Conservation (phyloP, 2,888 invertebrate genomes). For the Allacma fusca region DNA sequence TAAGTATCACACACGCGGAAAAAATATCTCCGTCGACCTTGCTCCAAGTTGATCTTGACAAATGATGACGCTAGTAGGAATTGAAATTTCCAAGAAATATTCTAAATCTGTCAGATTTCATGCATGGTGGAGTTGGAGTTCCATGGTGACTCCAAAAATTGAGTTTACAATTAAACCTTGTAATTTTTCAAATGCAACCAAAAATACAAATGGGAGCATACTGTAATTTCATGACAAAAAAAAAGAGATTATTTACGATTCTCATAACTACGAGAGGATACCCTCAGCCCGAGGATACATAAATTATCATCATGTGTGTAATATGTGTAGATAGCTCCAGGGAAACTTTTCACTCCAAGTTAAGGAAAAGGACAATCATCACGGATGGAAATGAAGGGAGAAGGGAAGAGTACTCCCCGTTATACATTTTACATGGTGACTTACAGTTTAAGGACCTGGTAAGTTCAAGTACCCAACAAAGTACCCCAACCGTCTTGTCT, state of each 20-base stretch:
- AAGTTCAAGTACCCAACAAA: constrained; percentile 8
- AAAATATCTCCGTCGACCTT: neutral
- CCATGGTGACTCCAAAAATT: too few species aligned
- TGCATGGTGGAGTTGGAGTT: too few species aligned
- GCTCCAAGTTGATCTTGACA: neutral
- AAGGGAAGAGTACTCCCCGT: neutral
- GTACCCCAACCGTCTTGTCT: neutral
- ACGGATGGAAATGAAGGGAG: neutral
- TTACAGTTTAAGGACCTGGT: constrained; percentile 6
- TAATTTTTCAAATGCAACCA: neutral
- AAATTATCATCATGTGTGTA: constrained; percentile 4
- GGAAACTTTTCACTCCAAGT: neutral
- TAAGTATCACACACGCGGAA: neutral
- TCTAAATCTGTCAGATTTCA: neutral
- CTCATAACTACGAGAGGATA: neutral
- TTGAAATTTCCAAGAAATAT: constrained; percentile 6
- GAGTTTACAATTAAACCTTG: neutral
- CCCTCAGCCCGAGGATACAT: neutral
- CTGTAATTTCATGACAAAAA: neutral
- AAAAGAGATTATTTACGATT: too few species aligned
- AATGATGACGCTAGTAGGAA: neutral
- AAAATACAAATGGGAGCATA: constrained; percentile 1
- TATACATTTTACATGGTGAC: constrained; percentile 7
- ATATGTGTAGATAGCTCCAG: neutral
- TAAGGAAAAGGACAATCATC: neutral